phyloP scores from a whole-genome alignment of 2,888 invertebrate genomes.

The Drosophila parthenogenetica region DNA sequence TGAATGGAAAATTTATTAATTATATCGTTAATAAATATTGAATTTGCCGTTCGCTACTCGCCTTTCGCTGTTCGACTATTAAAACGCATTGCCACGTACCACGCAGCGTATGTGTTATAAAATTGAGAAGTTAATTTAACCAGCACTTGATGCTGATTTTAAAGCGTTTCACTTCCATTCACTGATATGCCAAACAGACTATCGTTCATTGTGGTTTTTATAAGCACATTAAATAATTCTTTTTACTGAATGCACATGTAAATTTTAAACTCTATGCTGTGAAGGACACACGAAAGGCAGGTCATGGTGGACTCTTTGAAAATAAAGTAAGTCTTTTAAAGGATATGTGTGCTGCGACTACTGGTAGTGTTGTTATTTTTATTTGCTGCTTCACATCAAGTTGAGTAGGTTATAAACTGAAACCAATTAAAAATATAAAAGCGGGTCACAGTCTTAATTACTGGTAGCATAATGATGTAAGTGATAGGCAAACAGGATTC shows the following conservation, averaged over 20 bases:
- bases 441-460: constrained; percentile 39
- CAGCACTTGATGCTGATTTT: constrained; percentile 35
- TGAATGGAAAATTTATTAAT: constrained; percentile 63
- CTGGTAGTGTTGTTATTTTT: background rate
- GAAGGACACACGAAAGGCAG: background rate
- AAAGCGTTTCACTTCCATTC: constrained; percentile 33
- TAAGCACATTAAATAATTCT: constrained; percentile 47
- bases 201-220: constrained; percentile 36
- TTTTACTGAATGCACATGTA: constrained; percentile 7
- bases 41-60: constrained; percentile 28
- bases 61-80: constrained; percentile 37
- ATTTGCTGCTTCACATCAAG: constrained; percentile 26
- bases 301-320: background rate
- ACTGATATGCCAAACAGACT: constrained; percentile 33
- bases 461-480: constrained; percentile 47
- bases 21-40: constrained; percentile 74
- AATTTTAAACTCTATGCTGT: constrained; percentile 6
- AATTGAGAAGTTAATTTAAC: constrained; percentile 57
- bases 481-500: constrained; percentile 37
- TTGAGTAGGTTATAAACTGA: constrained; percentile 25
- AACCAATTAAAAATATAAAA: constrained; percentile 59
- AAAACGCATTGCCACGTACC: constrained; percentile 53
- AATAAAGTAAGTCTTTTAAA: background rate
- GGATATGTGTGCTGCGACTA: background rate
- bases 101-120: constrained; percentile 54